Conservation (phyloP, 1,140 invertebrate genomes). For the Drosophila bipectinata region DNA sequence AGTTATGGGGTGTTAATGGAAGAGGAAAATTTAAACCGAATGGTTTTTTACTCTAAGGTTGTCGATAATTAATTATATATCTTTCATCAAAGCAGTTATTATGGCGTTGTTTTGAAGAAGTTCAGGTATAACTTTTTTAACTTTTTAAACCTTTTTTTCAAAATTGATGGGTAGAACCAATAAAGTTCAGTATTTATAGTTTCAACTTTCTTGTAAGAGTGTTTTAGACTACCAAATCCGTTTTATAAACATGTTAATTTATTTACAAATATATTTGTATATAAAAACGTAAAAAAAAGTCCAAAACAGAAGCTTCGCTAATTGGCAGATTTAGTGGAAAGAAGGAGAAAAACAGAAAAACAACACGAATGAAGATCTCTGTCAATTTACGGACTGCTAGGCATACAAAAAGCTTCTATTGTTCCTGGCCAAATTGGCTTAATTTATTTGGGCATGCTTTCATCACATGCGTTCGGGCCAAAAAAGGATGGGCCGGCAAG, state of each 20-base stretch:
- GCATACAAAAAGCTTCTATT: slow-evolving; percentile 48
- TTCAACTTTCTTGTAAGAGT: neutral
- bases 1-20: slow-evolving; percentile 1
- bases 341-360: slow-evolving; percentile 7
- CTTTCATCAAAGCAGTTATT: too few species aligned
- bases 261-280: slow-evolving; percentile 7
- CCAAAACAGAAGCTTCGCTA: slow-evolving; percentile 44
- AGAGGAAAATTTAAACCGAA: neutral
- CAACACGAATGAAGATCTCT: slow-evolving; percentile 45
- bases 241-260: slow-evolving; percentile 40
- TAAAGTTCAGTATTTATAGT: too few species aligned
- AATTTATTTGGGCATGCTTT: slow-evolving; percentile 64
- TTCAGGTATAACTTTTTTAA: too few species aligned
- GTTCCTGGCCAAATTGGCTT: slow-evolving; percentile 62
- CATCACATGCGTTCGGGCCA: slow-evolving; percentile 46
- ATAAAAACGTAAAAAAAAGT: slow-evolving; percentile 6
- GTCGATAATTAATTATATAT: neutral
- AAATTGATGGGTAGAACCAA: too few species aligned
- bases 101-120: neutral
- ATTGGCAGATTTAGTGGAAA: slow-evolving; percentile 46
- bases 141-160: too few species aligned
- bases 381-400: slow-evolving; percentile 50
- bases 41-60: neutral
- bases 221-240: slow-evolving; percentile 2
- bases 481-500: slow-evolving; percentile 1